phyloP scores from a whole-genome alignment of 2,113 vertebrate species.

The Pachyramphus minor region DNA sequence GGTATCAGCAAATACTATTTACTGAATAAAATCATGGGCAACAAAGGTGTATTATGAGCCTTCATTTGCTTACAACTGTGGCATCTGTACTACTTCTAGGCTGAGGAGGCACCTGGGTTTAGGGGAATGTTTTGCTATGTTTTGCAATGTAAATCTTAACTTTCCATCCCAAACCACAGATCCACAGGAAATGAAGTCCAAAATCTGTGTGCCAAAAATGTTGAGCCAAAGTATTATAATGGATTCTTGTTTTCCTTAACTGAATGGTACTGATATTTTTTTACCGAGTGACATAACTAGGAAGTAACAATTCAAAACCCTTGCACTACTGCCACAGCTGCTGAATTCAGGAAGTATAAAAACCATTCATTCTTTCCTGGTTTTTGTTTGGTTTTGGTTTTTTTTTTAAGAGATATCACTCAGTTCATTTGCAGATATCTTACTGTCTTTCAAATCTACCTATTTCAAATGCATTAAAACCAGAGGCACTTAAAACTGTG shows the following conservation, averaged over 20 bases:
- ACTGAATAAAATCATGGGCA: not conserved
- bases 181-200: not conserved
- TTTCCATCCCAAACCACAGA: not conserved
- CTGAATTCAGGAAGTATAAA: constrained; percentile 11
- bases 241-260: not conserved
- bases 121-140: not conserved
- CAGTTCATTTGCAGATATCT: not conserved
- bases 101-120: not conserved
- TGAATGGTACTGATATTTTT: not conserved
- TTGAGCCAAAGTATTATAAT: not conserved
- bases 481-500: not conserved
- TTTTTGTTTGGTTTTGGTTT: not conserved
- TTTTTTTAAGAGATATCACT: not conserved
- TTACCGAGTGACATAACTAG: not conserved
- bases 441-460: not conserved
- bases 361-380: not conserved
- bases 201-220: not conserved
- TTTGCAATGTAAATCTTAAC: not conserved
- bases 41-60: not conserved
- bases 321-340: not conserved
- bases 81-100: not conserved
- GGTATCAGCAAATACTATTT: not conserved
- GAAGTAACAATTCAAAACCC: not conserved
- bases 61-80: not conserved
- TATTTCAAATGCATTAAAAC: not conserved